Evolutionary conservation across 2,797 vertebrate genomes (phyloP).

Genomic region (Sandelia bainsii): DNA sequence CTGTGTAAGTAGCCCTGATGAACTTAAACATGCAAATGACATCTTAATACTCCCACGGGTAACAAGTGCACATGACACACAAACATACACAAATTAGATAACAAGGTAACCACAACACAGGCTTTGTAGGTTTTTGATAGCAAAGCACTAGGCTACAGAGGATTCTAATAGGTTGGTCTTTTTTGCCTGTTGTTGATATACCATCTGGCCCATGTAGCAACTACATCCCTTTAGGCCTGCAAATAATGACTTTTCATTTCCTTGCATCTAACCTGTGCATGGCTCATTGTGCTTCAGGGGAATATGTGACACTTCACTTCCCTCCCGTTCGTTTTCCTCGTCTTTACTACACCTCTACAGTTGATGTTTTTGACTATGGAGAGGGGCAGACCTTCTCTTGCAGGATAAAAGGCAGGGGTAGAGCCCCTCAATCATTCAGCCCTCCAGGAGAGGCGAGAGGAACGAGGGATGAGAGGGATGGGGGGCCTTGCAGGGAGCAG

Average conservation of each 20-base stretch:
- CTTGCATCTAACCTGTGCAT: constrained; percentile 77
- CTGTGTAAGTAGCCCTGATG: constrained; percentile 25
- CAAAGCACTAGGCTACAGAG: constrained; percentile 68
- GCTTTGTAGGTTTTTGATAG: constrained; percentile 73
- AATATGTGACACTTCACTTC: constrained; percentile 74
- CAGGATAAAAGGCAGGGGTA: constrained; percentile 86
- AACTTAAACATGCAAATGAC: constrained; percentile 64
- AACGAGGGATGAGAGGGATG: constrained; percentile 78
- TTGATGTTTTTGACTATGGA: constrained; percentile 73
- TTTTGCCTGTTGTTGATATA: constrained; percentile 76
- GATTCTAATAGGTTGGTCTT: constrained; percentile 73
- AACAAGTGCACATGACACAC: constrained; percentile 44
- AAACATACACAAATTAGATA: constrained; percentile 79
- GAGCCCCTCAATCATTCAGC: constrained; percentile 81
- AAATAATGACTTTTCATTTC: constrained; percentile 84
- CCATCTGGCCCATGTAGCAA: constrained; percentile 77
- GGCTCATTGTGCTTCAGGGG: constrained; percentile 74
- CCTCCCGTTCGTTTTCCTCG: constrained; percentile 67
- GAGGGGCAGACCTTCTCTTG: constrained; percentile 73
- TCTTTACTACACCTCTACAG: constrained; percentile 70
- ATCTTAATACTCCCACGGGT: constrained; percentile 53
- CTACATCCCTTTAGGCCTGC: constrained; percentile 79
- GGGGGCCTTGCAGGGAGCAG: constrained; percentile 78
- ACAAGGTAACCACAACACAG: constrained; percentile 70
- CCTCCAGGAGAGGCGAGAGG: constrained; percentile 84